These are phyloP conservation scores for Hydrozoanthus tunicans DNA, from an alignment of 64 coral and sea anemone genomes.

Conservation along the genomic window DNA sequence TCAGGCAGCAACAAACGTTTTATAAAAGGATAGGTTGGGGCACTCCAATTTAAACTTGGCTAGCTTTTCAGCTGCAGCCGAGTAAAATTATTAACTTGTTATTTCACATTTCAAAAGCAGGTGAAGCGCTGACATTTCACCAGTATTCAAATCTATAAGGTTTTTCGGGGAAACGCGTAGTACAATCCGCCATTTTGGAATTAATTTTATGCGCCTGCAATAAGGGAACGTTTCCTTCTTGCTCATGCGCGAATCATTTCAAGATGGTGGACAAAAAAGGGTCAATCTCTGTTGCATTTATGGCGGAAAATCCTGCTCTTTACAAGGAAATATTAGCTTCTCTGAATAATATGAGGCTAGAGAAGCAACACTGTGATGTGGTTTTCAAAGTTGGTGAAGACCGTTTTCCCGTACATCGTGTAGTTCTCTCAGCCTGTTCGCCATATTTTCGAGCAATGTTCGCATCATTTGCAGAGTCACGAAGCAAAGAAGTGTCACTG, in stretches of 20 bases:
- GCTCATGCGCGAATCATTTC: background rate
- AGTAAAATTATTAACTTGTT: background rate
- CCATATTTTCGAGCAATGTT: slow-evolving; percentile 94
- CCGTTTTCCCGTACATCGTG: slow-evolving; percentile 55
- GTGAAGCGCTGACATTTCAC: background rate
- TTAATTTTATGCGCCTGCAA: slow-evolving; percentile 21
- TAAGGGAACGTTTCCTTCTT: background rate
- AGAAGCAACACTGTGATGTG: slow-evolving; percentile 61
- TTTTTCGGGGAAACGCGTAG: background rate
- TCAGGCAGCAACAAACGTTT: background rate
- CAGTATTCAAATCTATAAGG: background rate
- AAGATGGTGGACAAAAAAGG: slow-evolving; percentile 41
- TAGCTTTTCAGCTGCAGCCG: background rate
- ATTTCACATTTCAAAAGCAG: background rate
- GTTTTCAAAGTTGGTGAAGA: slow-evolving; percentile 59
- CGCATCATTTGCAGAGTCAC: slow-evolving; percentile 57
- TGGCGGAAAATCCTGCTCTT: slow-evolving; percentile 29
- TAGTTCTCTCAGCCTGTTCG: slow-evolving; percentile 79
- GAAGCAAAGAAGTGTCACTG: slow-evolving; percentile 49
- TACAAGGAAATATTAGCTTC: slow-evolving; percentile 52
- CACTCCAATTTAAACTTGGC: background rate
- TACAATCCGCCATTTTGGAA: slow-evolving; percentile 37
- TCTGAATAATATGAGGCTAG: slow-evolving; percentile 66
- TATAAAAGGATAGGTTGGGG: background rate
- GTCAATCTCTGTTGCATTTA: slow-evolving; percentile 1